Evolutionary conservation across 2,113 vertebrate genomes (phyloP).

Genomic region (Anolis sagrei): DNA sequence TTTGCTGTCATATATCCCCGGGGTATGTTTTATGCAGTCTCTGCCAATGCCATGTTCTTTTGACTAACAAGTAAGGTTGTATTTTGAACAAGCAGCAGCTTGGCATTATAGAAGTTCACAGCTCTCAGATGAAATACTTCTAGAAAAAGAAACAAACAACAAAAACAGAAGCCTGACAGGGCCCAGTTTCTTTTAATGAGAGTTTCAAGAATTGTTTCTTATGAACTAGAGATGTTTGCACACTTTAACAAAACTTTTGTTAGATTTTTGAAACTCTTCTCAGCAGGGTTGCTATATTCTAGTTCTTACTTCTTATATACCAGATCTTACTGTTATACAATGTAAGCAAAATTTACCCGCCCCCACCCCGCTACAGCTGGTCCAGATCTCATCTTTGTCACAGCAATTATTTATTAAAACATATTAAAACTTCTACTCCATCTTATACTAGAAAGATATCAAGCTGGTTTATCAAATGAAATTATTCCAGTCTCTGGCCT

Average conservation of each 20-base stretch:
- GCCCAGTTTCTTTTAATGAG: background rate
- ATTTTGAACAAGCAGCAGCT: background rate
- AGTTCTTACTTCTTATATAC: no score
- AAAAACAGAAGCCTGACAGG: background rate
- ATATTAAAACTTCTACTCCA: no score
- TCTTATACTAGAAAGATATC: no score
- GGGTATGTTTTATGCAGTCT: constrained; percentile 16
- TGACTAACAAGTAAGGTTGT: constrained; percentile 1
- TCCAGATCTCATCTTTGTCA: no score
- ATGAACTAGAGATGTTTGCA: background rate
- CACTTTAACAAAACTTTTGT: background rate
- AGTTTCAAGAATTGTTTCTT: background rate
- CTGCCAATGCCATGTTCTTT: constrained; percentile 7
- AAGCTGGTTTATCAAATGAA: no score
- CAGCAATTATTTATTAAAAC: no score
- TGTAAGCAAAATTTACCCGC: no score
- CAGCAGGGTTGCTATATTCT: no score
- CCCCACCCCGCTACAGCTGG: no score
- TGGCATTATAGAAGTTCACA: background rate
- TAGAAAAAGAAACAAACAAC: background rate
- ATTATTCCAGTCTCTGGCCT: no score
- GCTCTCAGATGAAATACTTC: background rate
- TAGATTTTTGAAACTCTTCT: background rate
- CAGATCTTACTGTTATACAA: no score
- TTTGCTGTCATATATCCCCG: constrained; percentile 13